phyloP scores from a whole-genome alignment of 2,113 vertebrate species.

The Capreolus pygargus region DNA sequence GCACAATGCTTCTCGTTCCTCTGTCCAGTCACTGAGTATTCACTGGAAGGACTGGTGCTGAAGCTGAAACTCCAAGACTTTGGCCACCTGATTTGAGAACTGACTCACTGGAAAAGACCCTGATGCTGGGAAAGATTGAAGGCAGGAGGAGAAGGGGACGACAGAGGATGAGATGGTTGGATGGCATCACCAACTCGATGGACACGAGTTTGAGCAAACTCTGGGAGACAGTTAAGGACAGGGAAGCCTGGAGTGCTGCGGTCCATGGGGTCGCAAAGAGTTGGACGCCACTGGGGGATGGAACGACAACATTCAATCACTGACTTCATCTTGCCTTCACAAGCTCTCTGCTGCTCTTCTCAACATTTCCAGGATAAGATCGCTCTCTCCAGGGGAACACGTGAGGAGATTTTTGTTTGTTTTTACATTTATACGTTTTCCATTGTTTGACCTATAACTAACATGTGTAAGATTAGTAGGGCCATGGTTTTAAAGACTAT shows the following conservation, averaged over 20 bases:
- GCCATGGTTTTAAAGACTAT: conserved; percentile 81
- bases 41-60: not conserved
- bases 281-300: accelerated
- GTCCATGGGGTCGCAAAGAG: not conserved
- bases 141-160: not conserved
- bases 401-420: conserved; percentile 79
- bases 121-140: not conserved
- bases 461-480: conserved; percentile 84
- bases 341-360: not conserved
- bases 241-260: not conserved
- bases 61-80: not conserved
- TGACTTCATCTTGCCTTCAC: not conserved
- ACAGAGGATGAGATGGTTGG: not conserved
- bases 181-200: not conserved
- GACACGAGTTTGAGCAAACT: not conserved
- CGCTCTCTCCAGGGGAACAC: conserved; percentile 81
- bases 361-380: not conserved
- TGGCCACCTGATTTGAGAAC: not conserved
- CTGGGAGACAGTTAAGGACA: not conserved
- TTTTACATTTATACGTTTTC: conserved; percentile 91
- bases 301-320: not conserved
- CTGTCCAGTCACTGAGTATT: not conserved
- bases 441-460: conserved; percentile 92
- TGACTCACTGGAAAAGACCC: not conserved
- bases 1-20: not conserved